These are phyloP conservation scores for Ommatoiulus sabulosus DNA, from an alignment of 2,888 invertebrate genomes.

Conservation along the genomic window DNA sequence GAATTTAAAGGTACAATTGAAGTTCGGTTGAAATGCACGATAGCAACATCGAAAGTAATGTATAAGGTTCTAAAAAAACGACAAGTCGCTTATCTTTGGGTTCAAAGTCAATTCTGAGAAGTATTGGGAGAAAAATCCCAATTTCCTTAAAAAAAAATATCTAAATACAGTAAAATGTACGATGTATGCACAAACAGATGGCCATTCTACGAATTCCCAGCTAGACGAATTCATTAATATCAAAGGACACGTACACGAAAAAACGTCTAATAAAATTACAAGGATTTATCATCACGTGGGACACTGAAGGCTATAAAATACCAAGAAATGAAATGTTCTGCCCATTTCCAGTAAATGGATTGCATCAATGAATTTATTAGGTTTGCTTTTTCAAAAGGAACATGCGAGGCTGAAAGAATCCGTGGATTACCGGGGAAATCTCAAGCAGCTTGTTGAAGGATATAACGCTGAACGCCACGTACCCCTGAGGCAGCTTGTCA, in stretches of 20 bases:
- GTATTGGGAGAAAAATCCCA: no score
- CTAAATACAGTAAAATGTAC: no score
- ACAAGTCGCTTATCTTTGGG: not conserved
- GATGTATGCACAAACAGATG: not conserved
- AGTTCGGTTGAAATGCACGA: no score
- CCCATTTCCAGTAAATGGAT: not conserved
- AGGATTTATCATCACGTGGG: not conserved
- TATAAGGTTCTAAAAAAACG: not conserved
- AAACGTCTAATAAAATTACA: not conserved
- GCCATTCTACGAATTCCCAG: not conserved
- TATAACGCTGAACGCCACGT: not conserved
- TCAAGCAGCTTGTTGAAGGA: constrained; percentile 7
- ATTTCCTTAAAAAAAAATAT: no score
- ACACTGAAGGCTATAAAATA: not conserved
- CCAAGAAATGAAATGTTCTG: not conserved
- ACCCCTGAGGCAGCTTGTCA: not conserved
- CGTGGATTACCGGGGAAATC: not conserved
- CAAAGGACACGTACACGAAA: not conserved
- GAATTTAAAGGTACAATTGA: no score
- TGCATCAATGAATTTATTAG: not conserved
- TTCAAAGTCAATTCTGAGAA: no score
- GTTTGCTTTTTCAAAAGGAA: not conserved
- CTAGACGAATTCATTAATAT: no score
- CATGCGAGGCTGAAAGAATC: not conserved
- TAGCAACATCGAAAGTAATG: no score